These are phyloP conservation scores for Epinotia ramella DNA, from an alignment of 2,888 invertebrate genomes.

Conservation along the genomic window DNA sequence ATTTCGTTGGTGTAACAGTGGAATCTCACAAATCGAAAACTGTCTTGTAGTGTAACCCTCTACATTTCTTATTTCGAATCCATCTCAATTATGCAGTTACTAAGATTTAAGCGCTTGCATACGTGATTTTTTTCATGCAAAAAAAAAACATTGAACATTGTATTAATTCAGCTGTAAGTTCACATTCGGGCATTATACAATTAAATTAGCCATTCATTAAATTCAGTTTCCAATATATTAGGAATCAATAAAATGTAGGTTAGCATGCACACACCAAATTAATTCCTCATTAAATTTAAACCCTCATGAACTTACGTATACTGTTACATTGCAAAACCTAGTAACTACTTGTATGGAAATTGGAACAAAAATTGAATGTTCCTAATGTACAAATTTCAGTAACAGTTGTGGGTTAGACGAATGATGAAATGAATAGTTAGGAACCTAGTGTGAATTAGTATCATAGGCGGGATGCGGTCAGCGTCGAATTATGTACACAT, in stretches of 20 bases:
- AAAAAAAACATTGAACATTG: too few species aligned
- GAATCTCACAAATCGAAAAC: too few species aligned
- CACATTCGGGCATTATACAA: conserved; percentile 1
- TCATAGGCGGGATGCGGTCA: not conserved
- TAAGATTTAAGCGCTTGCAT: too few species aligned
- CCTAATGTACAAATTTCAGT: not conserved
- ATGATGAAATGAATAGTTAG: conserved; percentile 10
- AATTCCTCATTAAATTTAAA: not conserved
- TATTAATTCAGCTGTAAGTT: not conserved
- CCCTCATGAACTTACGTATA: not conserved
- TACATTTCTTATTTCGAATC: too few species aligned
- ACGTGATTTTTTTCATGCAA: too few species aligned
- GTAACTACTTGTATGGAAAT: not conserved
- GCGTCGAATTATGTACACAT: not conserved
- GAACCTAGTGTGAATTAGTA: not conserved
- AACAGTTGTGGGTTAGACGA: not conserved
- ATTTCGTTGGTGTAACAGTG: too few species aligned
- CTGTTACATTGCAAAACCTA: conserved; percentile 3
- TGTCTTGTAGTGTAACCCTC: too few species aligned
- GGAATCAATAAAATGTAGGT: conserved; percentile 6
- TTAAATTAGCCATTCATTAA: not conserved
- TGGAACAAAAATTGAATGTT: not conserved
- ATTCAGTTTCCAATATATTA: conserved; percentile 5
- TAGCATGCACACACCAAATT: not conserved
- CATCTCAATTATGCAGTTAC: too few species aligned